A percentile compares a stretch with the other conserved stretches of the same genome.
phyloP scores from a whole-genome alignment of 2,888 invertebrate genomes.

The Tetanocera ferruginea region DNA sequence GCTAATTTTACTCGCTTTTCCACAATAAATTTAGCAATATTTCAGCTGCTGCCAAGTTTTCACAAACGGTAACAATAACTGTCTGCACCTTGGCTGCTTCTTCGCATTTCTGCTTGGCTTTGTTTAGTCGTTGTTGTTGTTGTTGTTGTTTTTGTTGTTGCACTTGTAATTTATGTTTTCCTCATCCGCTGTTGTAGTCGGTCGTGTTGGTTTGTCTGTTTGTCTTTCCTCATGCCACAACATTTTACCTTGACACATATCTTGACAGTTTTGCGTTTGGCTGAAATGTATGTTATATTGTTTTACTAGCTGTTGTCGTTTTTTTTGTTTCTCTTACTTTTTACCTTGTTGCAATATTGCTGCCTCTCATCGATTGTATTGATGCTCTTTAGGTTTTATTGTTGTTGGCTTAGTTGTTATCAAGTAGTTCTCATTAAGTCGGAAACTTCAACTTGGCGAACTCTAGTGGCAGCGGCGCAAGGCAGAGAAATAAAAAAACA shows the following conservation, averaged over 20 bases:
- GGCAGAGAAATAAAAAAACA: neutral
- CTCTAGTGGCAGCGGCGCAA: neutral
- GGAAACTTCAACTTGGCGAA: conserved; percentile 27
- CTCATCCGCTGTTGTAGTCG: neutral
- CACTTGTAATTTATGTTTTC: conserved; percentile 35
- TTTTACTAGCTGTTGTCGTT: neutral
- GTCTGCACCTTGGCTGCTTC: neutral
- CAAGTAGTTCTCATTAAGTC: conserved; percentile 31
- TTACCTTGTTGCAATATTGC: conserved; percentile 2
- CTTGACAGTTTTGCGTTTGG: conserved; percentile 36
- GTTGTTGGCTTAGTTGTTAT: neutral
- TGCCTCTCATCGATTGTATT: neutral
- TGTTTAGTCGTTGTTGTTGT: neutral
- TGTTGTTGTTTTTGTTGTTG: neutral
- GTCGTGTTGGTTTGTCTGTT: neutral
- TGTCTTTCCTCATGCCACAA: conserved; percentile 8
- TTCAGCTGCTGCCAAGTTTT: neutral
- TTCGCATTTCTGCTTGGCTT: neutral
- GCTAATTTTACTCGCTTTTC: too few species aligned
- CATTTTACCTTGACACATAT: conserved; percentile 48
- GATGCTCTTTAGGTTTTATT: neutral
- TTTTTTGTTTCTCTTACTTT: neutral
- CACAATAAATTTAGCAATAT: neutral
- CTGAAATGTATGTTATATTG: conserved; percentile 14
- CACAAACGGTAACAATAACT: neutral